Base-by-base conservation (phyloP, 2,888 invertebrate genomes). In the Rhyacophila evoluta region DNA sequence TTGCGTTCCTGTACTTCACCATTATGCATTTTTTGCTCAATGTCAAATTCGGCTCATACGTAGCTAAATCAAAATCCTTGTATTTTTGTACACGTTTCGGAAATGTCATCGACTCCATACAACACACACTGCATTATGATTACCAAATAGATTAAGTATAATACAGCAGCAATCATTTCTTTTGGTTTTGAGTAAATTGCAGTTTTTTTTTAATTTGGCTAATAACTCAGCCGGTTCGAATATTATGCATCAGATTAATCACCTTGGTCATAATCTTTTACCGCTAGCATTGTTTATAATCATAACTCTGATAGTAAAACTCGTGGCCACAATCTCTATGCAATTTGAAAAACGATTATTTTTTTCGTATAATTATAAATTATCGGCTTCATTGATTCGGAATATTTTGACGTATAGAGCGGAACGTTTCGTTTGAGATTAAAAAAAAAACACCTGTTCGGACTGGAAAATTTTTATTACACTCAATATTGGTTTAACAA, bases 401-500 rank as follows among this genome's bases (percentile, higher is more conserved):
- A 55, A 55, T 55, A 55, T 55, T 55, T 55, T 55, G 55, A 55
- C 12, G 55, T 55, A 55, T 55, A 15, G 19, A 55, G 55, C 55
- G 19, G 55, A 55, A 55, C 55, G 8, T 55, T 55, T 55, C 10
- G 15, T 1, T 25, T 8, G 55, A 25, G 19, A 19, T 6, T 39
- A 12, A 10, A 41, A 19, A 55, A 55, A 41, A 41, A 15, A 55
- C 55, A 55, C 25, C 55, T 55, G 55, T 55, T 55, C 19, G 1
- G 19, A 55, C 55, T 25, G 55, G 8, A 55, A 55, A 55, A 55
- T 55, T 55, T 55, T 12, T 55, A 33, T 33, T 33, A 33, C 6
- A 33, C n/a, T n/a, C n/a, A n/a, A n/a, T n/a, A 39, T 55, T 8
- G 55, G 19, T 55, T 19, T 19, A 55, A 55, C 19, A 6, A 25